These are phyloP conservation scores for Melanostigma gelatinosum DNA, from an alignment of 2,113 vertebrate genomes.

Conservation along the genomic window DNA sequence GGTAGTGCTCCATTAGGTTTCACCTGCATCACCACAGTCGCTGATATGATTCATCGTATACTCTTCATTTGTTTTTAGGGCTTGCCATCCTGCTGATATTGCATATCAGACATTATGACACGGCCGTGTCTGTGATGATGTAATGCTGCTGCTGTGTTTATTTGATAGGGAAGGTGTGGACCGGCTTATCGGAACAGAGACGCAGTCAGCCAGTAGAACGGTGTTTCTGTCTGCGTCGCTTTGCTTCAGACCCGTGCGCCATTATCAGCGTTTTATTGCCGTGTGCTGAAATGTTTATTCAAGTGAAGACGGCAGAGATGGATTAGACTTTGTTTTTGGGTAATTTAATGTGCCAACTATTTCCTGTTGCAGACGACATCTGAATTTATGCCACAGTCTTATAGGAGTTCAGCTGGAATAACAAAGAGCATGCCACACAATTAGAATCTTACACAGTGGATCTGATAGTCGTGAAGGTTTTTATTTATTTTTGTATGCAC, in stretches of 20 bases:
- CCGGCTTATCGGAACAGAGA: slow-evolving; percentile 32
- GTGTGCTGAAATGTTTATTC: slow-evolving; percentile 30
- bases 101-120: slow-evolving; percentile 41
- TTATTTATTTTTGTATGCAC: not conserved
- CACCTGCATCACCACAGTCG: not conserved
- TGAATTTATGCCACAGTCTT: not conserved
- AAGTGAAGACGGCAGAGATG: slow-evolving; percentile 3
- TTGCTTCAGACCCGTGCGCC: not conserved
- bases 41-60: slow-evolving; percentile 30
- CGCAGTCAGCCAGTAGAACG: too few relatives aligned
- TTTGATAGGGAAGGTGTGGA: slow-evolving; percentile 38
- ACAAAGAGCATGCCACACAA: not conserved
- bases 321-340: not conserved
- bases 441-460: not conserved
- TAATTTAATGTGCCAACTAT: not conserved
- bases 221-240: slow-evolving; percentile 32
- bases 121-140: slow-evolving; percentile 40
- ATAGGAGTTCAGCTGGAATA: not conserved
- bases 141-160: slow-evolving; percentile 36
- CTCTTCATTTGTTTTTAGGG: slow-evolving; percentile 62
- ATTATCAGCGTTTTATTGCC: slow-evolving; percentile 42
- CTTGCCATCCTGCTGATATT: slow-evolving; percentile 29
- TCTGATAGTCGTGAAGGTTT: not conserved
- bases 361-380: not conserved
- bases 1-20: not conserved